Percentiles rank a stretch among this genome's conserved stretches.
Evolutionary conservation across 1,140 invertebrate genomes (phyloP).

Genomic region (Colletes gigas): DNA sequence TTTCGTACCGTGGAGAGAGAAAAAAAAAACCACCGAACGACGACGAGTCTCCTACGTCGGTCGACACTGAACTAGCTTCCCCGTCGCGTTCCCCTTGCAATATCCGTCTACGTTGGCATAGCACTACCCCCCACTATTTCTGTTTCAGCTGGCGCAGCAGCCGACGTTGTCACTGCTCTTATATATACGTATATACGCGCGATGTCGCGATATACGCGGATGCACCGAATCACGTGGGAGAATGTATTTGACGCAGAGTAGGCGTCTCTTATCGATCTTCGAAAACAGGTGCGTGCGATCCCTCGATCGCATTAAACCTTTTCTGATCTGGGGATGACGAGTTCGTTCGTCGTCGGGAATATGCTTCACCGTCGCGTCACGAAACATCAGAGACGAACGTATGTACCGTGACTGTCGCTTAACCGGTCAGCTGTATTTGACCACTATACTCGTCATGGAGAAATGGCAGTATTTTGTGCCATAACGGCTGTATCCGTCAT

Average conservation of each 20-base stretch:
- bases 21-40: background rate
- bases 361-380: no score
- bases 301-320: background rate
- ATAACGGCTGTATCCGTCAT: no score
- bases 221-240: slow-evolving; percentile 41
- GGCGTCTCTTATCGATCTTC: slow-evolving; percentile 17
- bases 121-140: slow-evolving; percentile 12
- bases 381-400: no score
- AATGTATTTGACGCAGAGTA: slow-evolving; percentile 32
- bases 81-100: slow-evolving; percentile 22
- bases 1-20: background rate
- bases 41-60: slow-evolving; percentile 4
- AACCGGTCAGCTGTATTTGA: no score
- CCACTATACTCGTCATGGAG: no score
- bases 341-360: no score
- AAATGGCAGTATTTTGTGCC: no score
- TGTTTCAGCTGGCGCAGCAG: slow-evolving; percentile 50
- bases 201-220: background rate
- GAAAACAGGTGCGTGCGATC: background rate
- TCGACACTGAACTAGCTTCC: slow-evolving; percentile 27
- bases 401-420: no score
- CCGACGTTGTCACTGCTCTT: slow-evolving; percentile 29
- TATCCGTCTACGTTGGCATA: slow-evolving; percentile 35
- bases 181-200: background rate
- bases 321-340: no score